These are phyloP conservation scores for Ptilodon capucinus DNA, from an alignment of 2,888 invertebrate species.

Conservation along the genomic window DNA sequence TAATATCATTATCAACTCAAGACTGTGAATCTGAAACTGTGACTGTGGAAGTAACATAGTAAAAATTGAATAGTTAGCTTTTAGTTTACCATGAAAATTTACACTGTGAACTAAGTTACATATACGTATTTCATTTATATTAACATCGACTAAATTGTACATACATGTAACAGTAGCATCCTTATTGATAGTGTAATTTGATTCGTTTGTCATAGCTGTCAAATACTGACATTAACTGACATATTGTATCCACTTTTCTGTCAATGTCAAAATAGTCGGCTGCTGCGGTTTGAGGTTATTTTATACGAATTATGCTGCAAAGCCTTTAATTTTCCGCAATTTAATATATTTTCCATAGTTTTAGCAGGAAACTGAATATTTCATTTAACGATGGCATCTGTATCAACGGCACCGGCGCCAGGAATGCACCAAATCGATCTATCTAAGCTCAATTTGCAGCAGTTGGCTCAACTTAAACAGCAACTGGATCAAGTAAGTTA, in stretches of 20 bases:
- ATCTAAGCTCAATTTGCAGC: slow-evolving; percentile 89
- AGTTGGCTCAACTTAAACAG: slow-evolving; percentile 92
- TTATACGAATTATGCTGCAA: slow-evolving; percentile 17
- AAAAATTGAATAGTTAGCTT: too few relatives aligned
- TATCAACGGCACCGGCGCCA: slow-evolving; percentile 84
- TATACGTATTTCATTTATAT: too few relatives aligned
- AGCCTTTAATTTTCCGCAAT: slow-evolving; percentile 10
- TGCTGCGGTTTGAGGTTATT: slow-evolving; percentile 27
- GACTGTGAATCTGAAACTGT: too few relatives aligned
- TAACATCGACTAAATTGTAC: too few relatives aligned
- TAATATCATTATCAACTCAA: too few relatives aligned
- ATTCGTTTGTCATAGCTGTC: too few relatives aligned
- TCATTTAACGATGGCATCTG: slow-evolving; percentile 80
- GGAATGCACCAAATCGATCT: slow-evolving; percentile 91
- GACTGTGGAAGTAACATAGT: too few relatives aligned
- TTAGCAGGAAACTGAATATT: slow-evolving; percentile 12
- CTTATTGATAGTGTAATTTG: too few relatives aligned
- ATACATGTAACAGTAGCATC: too few relatives aligned
- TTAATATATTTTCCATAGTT: slow-evolving; percentile 12
- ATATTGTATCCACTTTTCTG: not conserved
- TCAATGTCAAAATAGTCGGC: not conserved
- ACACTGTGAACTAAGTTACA: too few relatives aligned
- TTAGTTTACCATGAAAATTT: too few relatives aligned
- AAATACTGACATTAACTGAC: not conserved
- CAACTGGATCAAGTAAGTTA: slow-evolving; percentile 90